phyloP scores from a whole-genome alignment of 2,888 invertebrate genomes.

The Strigamia maritima region DNA sequence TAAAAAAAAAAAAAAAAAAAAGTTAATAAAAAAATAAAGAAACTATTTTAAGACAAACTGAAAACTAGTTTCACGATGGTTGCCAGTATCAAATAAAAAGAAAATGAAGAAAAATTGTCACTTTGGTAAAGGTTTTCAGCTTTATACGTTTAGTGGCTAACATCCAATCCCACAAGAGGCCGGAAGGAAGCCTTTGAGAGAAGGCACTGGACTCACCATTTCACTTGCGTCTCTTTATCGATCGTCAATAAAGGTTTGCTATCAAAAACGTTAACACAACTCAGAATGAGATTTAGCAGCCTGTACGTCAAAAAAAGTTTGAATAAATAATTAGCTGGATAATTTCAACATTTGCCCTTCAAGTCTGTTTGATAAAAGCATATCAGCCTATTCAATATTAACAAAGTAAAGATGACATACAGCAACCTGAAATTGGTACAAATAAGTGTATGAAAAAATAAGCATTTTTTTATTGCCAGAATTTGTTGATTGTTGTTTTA shows the following conservation, averaged over 20 bases:
- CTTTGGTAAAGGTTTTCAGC: conserved; percentile 28
- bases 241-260: conserved; percentile 23
- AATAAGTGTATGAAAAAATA: no score
- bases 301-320: not conserved
- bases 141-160: conserved; percentile 29
- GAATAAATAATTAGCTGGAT: not conserved
- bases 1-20: not conserved
- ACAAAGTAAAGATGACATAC: no score
- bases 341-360: not conserved
- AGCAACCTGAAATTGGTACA: no score
- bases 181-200: conserved; percentile 32
- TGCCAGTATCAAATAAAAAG: conserved; percentile 28
- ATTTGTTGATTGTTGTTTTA: no score
- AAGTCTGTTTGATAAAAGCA: not conserved
- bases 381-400: no score
- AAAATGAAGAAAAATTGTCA: conserved; percentile 34
- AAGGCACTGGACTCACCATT: conserved; percentile 34
- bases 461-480: no score
- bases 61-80: conserved; percentile 5
- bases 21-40: not conserved
- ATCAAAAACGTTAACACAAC: conserved; percentile 30
- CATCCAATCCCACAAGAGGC: conserved; percentile 32
- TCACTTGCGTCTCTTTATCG: conserved; percentile 32
- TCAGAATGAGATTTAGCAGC: conserved; percentile 11
- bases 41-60: not conserved